These are phyloP conservation scores for Ochotona princeps DNA, from an alignment of 2,113 vertebrate genomes.

Conservation along the genomic window DNA sequence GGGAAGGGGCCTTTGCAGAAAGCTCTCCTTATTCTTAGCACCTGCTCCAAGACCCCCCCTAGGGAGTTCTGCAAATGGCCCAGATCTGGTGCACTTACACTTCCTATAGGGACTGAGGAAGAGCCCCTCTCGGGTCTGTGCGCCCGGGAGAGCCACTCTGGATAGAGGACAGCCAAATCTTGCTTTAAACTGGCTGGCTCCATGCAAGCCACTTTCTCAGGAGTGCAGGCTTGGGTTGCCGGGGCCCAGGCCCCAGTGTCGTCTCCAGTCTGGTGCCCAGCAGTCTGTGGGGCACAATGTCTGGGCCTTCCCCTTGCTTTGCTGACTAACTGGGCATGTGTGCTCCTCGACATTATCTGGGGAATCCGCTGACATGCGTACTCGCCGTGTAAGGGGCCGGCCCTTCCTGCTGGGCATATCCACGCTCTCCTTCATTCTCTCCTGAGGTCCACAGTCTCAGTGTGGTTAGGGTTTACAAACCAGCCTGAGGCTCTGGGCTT, in stretches of 20 bases:
- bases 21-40: too few relatives aligned
- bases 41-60: neutral
- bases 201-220: accelerated
- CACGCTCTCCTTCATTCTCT: neutral
- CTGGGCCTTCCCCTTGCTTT: accelerated
- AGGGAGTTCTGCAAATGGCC: neutral
- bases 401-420: too few relatives aligned
- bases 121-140: neutral
- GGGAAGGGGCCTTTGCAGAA: too few relatives aligned
- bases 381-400: neutral
- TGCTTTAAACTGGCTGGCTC: neutral
- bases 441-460: too few relatives aligned
- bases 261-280: accelerated
- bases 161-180: neutral
- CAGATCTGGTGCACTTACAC: neutral
- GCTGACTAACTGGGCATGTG: accelerated
- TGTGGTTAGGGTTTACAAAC: too few relatives aligned
- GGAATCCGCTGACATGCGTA: accelerated
- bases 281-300: neutral
- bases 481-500: neutral
- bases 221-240: neutral
- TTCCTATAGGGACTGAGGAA: too few relatives aligned
- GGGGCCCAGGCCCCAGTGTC: neutral
- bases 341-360: accelerated
- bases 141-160: neutral